Evolutionary conservation across 2,113 vertebrate genomes (phyloP).

Genomic region (Illadopsis cleaveri): DNA sequence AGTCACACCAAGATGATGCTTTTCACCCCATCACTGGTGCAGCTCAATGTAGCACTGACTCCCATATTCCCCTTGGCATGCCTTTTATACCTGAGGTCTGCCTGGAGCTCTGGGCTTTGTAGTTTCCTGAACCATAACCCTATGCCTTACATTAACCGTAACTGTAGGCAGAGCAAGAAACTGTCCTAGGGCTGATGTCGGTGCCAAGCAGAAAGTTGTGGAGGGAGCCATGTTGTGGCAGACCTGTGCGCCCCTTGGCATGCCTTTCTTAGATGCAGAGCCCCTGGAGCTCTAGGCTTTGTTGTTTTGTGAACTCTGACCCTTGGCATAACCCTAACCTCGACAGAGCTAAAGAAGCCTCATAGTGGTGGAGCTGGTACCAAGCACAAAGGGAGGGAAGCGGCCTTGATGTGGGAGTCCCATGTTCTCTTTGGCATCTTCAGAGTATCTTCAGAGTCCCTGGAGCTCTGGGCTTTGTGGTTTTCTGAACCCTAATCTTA

Average conservation of each 20-base stretch:
- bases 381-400: neutral
- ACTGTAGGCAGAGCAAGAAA: neutral
- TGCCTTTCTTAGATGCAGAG: neutral
- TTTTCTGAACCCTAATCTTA: no score
- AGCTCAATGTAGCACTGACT: neutral
- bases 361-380: neutral
- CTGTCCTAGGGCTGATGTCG: neutral
- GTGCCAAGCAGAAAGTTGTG: neutral
- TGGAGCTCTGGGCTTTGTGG: no score
- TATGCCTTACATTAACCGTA: accelerated
- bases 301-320: neutral
- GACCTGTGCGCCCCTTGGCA: no score
- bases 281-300: neutral
- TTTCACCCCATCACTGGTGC: neutral
- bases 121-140: neutral
- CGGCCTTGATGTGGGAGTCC: neutral
- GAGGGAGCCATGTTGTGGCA: neutral
- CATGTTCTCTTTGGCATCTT: neutral
- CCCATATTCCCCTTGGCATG: neutral
- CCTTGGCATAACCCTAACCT: neutral
- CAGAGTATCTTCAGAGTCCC: no score
- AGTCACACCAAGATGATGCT: neutral
- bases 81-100: no score
- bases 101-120: neutral
- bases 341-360: no score